phyloP scores from a whole-genome alignment of 2,797 vertebrate genomes.

The Sebastes vulpes region DNA sequence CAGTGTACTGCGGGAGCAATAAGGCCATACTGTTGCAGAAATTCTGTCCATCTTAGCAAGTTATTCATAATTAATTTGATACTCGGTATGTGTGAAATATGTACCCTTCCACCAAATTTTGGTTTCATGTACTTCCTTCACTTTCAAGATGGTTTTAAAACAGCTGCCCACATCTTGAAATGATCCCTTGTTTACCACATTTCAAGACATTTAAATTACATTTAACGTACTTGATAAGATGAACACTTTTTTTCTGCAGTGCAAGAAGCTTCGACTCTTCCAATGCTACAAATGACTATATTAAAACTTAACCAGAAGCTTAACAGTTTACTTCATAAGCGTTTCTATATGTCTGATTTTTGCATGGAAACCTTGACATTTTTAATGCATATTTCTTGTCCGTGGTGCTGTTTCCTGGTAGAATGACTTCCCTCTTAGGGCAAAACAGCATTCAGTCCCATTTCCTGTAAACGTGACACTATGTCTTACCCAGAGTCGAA shows the following conservation, averaged over 20 bases:
- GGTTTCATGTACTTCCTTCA: background rate
- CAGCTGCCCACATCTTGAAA: background rate
- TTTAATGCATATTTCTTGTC: background rate
- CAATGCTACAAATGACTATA: background rate
- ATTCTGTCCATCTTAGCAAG: constrained; percentile 59
- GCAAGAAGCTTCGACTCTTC: constrained; percentile 23
- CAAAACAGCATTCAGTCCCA: background rate
- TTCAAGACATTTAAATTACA: background rate
- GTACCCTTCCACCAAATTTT: background rate
- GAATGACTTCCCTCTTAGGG: background rate
- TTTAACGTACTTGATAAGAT: constrained; percentile 44
- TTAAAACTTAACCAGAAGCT: background rate
- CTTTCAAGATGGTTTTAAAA: background rate
- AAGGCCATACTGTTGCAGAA: constrained; percentile 29
- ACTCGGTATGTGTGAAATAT: background rate
- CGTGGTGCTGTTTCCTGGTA: background rate
- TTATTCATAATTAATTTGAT: background rate
- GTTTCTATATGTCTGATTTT: background rate
- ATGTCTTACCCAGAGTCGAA: background rate
- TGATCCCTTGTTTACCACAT: background rate
- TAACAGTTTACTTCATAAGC: background rate
- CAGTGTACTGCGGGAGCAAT: background rate
- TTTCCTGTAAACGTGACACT: background rate
- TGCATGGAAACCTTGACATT: constrained; percentile 36
- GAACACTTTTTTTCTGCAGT: constrained; percentile 45